Conservation (phyloP, 35 echinoderm and acorn worm genomes). For the Apostichopus parvimensis region DNA sequence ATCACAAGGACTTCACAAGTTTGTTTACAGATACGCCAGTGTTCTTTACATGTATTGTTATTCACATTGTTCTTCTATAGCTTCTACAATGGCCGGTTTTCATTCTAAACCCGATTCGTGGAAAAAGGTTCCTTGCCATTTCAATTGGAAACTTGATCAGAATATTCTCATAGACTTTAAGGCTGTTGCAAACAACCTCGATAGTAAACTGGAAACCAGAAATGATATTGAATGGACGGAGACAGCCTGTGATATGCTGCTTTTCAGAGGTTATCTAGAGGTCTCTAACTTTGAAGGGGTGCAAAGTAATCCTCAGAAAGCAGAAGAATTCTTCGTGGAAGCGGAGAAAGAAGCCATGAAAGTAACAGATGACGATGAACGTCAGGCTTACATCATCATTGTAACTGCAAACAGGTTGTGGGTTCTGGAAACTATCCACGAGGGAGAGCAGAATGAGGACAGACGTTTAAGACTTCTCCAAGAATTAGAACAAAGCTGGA, state of each 20-base stretch:
- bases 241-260: background rate
- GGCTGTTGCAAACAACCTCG: background rate
- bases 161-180: background rate
- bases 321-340: background rate
- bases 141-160: conserved; percentile 39
- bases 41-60: no score
- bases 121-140: conserved; percentile 32
- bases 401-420: no score
- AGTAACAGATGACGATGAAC: background rate
- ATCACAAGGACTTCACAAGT: no score
- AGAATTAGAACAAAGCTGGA: no score
- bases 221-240: background rate
- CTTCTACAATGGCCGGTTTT: background rate
- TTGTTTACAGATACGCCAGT: no score
- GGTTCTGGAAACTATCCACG: no score
- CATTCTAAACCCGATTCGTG: background rate
- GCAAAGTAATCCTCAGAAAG: background rate
- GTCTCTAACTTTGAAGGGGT: conserved; percentile 1
- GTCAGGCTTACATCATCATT: no score
- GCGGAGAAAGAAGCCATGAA: background rate
- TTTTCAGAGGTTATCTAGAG: background rate
- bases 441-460: no score
- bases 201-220: conserved; percentile 26
- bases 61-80: background rate
- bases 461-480: no score